These are phyloP conservation scores for Parapristionchus giblindavisi DNA, from an alignment of 2,888 invertebrate genomes.

Conservation along the genomic window DNA sequence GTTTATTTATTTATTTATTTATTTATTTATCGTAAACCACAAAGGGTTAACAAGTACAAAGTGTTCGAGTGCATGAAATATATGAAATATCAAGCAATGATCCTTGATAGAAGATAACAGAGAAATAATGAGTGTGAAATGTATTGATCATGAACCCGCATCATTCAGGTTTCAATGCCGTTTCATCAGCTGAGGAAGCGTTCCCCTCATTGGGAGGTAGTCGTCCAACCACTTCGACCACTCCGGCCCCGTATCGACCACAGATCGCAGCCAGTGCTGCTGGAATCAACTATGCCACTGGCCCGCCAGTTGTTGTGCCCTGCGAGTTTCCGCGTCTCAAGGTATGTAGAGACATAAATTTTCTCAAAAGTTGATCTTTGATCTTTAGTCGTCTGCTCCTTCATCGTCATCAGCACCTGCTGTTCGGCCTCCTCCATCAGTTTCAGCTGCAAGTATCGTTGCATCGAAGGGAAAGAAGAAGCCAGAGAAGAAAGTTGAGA, in stretches of 20 bases:
- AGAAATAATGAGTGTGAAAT: too few species aligned
- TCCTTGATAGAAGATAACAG: too few species aligned
- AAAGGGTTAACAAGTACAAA: too few species aligned
- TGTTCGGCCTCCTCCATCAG: neutral
- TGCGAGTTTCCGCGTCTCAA: constrained; percentile 52
- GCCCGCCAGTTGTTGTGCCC: constrained; percentile 40
- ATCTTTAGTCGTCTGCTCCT: neutral
- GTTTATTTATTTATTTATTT: neutral
- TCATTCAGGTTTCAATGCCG: constrained; percentile 3
- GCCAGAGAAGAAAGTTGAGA: constrained; percentile 24
- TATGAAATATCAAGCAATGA: neutral
- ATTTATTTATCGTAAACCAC: neutral
- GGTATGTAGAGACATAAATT: neutral
- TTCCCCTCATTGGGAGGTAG: constrained; percentile 26
- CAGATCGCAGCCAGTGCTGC: constrained; percentile 5
- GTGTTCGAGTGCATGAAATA: too few species aligned
- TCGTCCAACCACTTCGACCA: neutral
- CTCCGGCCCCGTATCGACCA: neutral
- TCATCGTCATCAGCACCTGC: too few species aligned
- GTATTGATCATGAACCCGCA: neutral
- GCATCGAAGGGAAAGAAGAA: constrained; percentile 6
- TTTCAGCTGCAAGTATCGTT: constrained; percentile 17
- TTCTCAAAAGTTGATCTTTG: neutral
- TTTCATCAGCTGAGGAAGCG: constrained; percentile 1
- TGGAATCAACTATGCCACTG: constrained; percentile 24